Evolutionary conservation across 2,888 invertebrate genomes (phyloP), one percentile per base, ranked within the genome.

Genomic region (Cyclophora punctaria): DNA sequence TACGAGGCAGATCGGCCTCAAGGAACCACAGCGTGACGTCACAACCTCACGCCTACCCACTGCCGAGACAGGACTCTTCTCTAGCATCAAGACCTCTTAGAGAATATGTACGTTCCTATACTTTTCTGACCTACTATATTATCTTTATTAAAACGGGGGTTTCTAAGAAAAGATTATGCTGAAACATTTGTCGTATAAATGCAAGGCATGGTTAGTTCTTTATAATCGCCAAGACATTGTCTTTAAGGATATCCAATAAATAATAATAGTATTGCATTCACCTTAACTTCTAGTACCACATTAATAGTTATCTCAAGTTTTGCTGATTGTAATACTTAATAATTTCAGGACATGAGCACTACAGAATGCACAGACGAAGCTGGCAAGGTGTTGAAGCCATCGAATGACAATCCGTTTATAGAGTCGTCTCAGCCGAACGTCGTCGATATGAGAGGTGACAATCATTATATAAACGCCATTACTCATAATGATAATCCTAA

Each of bases 391-490:
- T 60, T 89, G 53, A 96, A 96, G 88, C 93, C 94, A 71, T 90
- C 92, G 70, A 89, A 87, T 64, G 97, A 97, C 90, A 97, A 97
- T 91, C 97, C 97, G 69, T 97, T 96, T 89, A 94, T 96, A 75
- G 96, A 96, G 84, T 93, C 92, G 80, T 92, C 92, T 70, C 96
- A 93, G 78, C 95, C 94, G 82, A 95, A 96, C 59, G 94, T 96
- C 67, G 96, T 98, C 50, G 97, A 98, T 80, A 96, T 97, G 95
- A 96, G 96, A 94, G 96, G 96, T 96, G 84, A 37, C 20, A 20
- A 20, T 20, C 20, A 20, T 20, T 20, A 20, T 20, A 20, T 2
- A 20, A 20, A 20, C 20, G 20, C 20, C 1, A 20, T 20, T 20
- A 20, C 20, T 20, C 20, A 20, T 20, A 20, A 20, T 20, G 20